Conservation (phyloP, 2,797 vertebrate species). For the Galaxias olidus region DNA sequence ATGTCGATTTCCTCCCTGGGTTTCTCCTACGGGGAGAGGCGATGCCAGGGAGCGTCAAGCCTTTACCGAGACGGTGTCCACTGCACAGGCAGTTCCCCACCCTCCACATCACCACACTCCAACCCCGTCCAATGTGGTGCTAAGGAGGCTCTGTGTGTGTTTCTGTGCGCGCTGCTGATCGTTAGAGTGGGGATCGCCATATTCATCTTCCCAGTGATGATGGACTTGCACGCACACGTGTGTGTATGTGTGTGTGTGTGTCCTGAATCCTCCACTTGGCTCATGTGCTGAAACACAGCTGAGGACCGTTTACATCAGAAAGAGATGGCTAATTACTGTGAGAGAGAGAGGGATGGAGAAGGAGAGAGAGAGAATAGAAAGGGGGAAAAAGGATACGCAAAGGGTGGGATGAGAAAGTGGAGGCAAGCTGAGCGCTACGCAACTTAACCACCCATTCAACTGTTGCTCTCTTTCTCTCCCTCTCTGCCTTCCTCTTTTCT, state of each 20-base stretch:
- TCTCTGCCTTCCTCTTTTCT: conserved; percentile 38
- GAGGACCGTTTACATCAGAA: conserved; percentile 61
- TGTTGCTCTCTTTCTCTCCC: conserved; percentile 46
- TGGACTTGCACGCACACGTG: background rate
- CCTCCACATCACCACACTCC: conserved; percentile 36
- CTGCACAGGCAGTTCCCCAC: conserved; percentile 51
- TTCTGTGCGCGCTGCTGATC: background rate
- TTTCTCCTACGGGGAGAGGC: no score
- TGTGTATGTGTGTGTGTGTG: conserved; percentile 4
- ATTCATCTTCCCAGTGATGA: conserved; percentile 26
- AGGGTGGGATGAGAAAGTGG: conserved; percentile 48
- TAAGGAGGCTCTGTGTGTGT: conserved; percentile 29
- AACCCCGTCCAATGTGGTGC: conserved; percentile 54
- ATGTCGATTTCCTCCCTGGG: no score
- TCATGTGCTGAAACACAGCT: conserved; percentile 51
- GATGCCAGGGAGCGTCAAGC: no score
- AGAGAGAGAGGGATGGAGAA: conserved; percentile 40
- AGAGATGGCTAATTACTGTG: conserved; percentile 59
- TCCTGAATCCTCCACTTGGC: conserved; percentile 18
- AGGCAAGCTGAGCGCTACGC: conserved; percentile 40
- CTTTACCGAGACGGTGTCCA: no score
- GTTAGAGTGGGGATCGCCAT: background rate
- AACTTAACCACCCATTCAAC: conserved; percentile 16
- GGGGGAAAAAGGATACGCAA: conserved; percentile 30
- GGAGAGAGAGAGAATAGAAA: conserved; percentile 43